Evolutionary conservation across 2,113 vertebrate genomes (phyloP).

Genomic region (Pongo abelii): DNA sequence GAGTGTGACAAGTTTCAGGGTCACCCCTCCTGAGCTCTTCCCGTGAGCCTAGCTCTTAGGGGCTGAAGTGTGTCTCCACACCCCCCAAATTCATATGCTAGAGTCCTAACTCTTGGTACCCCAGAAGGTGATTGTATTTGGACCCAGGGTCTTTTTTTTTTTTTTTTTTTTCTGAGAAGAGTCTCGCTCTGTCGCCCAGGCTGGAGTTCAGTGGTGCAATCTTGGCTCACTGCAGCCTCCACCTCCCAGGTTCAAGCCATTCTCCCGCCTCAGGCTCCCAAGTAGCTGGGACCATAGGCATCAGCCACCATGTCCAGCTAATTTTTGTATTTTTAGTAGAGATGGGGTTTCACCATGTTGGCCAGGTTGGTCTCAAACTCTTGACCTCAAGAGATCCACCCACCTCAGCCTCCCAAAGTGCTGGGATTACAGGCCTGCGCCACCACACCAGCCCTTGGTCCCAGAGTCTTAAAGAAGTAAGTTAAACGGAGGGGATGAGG

Average conservation of each 20-base stretch:
- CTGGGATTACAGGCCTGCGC: neutral
- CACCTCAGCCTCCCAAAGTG: neutral
- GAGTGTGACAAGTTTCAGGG: neutral
- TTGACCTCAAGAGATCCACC: neutral
- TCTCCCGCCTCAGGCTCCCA: neutral
- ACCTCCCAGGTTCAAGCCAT: neutral
- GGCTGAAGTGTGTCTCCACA: neutral
- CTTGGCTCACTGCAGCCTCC: neutral
- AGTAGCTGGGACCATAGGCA: neutral
- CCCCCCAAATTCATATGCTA: rapidly evolving
- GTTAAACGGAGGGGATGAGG: neutral
- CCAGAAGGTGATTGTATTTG: neutral
- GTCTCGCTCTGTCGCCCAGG: neutral
- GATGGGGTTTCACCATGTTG: neutral
- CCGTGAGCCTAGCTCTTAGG: neutral
- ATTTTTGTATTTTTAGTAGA: neutral
- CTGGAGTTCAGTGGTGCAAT: too few relatives aligned
- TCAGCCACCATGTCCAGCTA: neutral
- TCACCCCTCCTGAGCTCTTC: neutral
- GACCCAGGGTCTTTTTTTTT: neutral
- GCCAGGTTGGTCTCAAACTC: neutral
- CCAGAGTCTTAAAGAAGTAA: neutral
- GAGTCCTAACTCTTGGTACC: neutral
- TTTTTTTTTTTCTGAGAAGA: too few relatives aligned
- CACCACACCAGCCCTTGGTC: too few relatives aligned